A percentile compares a stretch with the other conserved stretches of the same genome.
phyloP scores from a whole-genome alignment of 2,113 vertebrate species.

The Bolborhynchus lineola region DNA sequence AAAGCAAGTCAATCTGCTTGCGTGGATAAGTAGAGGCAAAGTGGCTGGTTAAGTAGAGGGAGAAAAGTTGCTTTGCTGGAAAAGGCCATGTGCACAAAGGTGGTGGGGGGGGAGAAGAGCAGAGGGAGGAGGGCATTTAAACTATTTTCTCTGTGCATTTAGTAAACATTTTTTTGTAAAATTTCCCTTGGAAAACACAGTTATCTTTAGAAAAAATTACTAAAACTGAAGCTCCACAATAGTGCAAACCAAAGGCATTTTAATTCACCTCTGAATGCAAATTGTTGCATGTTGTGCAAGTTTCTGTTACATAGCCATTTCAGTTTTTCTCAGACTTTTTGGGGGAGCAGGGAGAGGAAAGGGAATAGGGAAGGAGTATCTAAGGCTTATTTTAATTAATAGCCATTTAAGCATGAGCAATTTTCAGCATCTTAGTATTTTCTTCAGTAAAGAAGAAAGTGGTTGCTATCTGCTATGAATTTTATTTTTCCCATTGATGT shows the following conservation, averaged over 20 bases:
- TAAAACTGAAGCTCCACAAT: background rate
- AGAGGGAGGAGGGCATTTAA: background rate
- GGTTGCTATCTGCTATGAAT: background rate
- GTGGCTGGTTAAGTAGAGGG: background rate
- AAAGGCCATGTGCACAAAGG: background rate
- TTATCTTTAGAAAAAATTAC: background rate
- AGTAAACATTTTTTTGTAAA: background rate
- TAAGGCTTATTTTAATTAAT: constrained; percentile 12
- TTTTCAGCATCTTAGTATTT: background rate
- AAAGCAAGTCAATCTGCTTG: background rate
- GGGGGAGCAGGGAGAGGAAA: background rate
- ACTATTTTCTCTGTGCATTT: background rate
- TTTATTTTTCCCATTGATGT: constrained; percentile 50
- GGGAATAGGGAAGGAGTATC: background rate
- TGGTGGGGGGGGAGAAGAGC: too few species aligned
- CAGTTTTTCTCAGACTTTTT: background rate
- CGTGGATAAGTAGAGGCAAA: background rate
- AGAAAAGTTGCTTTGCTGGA: background rate
- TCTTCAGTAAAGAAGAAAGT: background rate
- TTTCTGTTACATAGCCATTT: background rate
- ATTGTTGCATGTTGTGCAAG: background rate
- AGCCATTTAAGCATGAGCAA: background rate
- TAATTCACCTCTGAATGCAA: background rate
- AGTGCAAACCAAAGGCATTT: background rate
- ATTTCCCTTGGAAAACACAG: background rate